Evolutionary conservation across 2,888 invertebrate species (phyloP).

Genomic region (Agrilus biguttatus): DNA sequence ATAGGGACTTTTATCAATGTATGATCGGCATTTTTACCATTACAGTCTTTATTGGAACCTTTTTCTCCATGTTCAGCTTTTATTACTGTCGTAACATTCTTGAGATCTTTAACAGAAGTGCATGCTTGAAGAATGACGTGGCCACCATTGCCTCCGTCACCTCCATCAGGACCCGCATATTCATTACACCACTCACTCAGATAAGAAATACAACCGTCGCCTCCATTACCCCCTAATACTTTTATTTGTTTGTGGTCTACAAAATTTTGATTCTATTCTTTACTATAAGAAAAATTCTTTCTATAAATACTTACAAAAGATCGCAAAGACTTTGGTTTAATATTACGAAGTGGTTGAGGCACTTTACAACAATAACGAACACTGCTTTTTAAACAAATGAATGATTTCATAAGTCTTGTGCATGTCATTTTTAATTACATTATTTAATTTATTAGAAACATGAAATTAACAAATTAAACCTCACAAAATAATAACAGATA

Average conservation of each 20-base stretch:
- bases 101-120: slow-evolving; percentile 52
- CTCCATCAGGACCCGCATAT: slow-evolving; percentile 87
- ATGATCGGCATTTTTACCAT: slow-evolving; percentile 69
- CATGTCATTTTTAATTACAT: not conserved
- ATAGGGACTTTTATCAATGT: slow-evolving; percentile 61
- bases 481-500: no score
- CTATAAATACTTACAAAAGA: not conserved
- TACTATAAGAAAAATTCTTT: not conserved
- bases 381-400: not conserved
- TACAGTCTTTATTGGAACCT: slow-evolving; percentile 61
- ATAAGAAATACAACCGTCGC: slow-evolving; percentile 85
- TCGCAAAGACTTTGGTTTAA: no score
- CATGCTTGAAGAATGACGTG: slow-evolving; percentile 79
- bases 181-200: slow-evolving; percentile 70
- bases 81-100: slow-evolving; percentile 44
- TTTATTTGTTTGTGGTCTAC: slow-evolving; percentile 55
- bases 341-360: no score
- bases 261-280: slow-evolving; percentile 34
- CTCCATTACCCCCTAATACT: slow-evolving; percentile 75
- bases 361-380: no score
- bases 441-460: no score
- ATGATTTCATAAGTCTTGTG: not conserved
- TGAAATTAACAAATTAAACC: no score
- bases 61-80: slow-evolving; percentile 55
- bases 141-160: slow-evolving; percentile 92